Base-by-base conservation (phyloP, 1,140 invertebrate genomes). In the Dreissena rostriformis region DNA sequence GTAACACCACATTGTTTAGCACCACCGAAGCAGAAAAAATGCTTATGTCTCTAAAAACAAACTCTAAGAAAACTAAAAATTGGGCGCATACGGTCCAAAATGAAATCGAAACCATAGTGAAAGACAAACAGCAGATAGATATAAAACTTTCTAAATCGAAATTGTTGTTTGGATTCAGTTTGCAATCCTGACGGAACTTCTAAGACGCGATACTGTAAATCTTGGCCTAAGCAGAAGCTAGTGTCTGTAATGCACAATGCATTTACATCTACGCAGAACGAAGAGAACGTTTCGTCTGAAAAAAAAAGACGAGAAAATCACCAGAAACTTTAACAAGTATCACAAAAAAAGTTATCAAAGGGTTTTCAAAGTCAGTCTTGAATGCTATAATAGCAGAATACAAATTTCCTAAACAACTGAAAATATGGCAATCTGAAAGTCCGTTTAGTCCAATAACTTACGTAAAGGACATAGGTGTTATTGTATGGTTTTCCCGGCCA, bases 401-500 rank as follows among this genome's bases (percentile, higher is more conserved):
- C 28, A 52, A 70, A 57, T 53, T 70, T 65, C n/a, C 29, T 52
- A 19, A 11, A 26, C 22, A 10, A 19, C 1, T 51, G 67, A 66
- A 53, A 53, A 17, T 14, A 17, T 15, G 17, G 26, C 29, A 11
- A 53, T 11, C 7, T 53, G 24, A 29, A 22, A 61, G 57, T 61
- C 57, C 57, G 22, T 61, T 61, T 61, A 2, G 17, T n/a, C 17
- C 11, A 2, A 4, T 61, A 24, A 61, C 11, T 61, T 19, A 61
- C 17, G 57, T 61, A n/a, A 39, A 39, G 39, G 57, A 24, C 22
- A 61, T 19, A 24, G 57, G 22, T n/a, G 19, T 52, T 14, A 28
- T 73, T 24, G n/a, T 12, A 24, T 82, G 80, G 80, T 82, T 82
- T 82, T 82, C 71, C 0, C 24, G 19, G 14, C 80, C 80, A 0